Base-by-base conservation (phyloP, 2,113 vertebrate genomes). In the Podiceps cristatus region DNA sequence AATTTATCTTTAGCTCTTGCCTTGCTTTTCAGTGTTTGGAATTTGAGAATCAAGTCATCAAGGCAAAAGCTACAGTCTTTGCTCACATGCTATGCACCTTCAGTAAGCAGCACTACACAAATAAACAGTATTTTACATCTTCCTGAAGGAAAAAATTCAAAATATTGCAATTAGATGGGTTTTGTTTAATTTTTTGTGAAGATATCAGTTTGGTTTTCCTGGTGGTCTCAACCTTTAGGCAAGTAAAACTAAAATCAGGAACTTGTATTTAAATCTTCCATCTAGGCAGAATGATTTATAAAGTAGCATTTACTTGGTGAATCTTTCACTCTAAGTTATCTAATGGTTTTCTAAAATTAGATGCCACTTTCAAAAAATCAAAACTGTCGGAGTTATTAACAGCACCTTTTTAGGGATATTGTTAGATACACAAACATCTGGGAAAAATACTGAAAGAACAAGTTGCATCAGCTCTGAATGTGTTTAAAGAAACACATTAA, bases 321-420 rank as follows among this genome's bases (percentile, higher is more conserved):
- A 90, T 88, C 22, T 93, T 92, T 94, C 75, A 88, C 40, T 90
- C 45, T 52, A 78, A 89, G 40, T 84, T 93, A 85, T 49, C 76
- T 93, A 96, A 94, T 75, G 22, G 58, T 79, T 94, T 96, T 91
- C 93, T 94, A 96, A 96, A 97, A 78, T 97, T 91, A 85, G 76
- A 91, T 73, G 44, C 24, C 62, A 20, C 53, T 84, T 92, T 87
- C 28, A 74, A 86, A 93, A 96, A 96, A 68, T 82, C 76, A 91
- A 77, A 95, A 81, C 72, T 92, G 13, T 55, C 1, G 0, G 40
- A 91, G 44, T 74, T 77, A 95, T 88, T 95, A 96, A 31, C 2
- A 58, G n/a, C 37, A 91, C 73, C 35, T 82, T 87, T 95, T 92
- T 79, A 81, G 31, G 37, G 13, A 35, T 87, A 42, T 62, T 66